Evolutionary conservation across 1,140 invertebrate genomes (phyloP).

Genomic region (Drosophila truncata): DNA sequence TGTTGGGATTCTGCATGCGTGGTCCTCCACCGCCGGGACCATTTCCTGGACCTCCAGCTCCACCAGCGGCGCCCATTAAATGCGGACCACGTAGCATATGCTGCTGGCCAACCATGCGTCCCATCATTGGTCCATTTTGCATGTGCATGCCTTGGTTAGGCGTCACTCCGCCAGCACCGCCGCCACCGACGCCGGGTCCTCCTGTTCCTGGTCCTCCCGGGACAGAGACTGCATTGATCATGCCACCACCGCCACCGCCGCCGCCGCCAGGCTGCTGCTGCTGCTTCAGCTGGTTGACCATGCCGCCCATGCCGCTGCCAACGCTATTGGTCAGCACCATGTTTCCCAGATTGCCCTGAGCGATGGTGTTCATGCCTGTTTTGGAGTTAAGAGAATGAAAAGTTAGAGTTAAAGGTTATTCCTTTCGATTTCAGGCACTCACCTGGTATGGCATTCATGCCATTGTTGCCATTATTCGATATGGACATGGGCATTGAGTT

Average conservation of each 20-base stretch:
- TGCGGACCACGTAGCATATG: slow-evolving; percentile 83
- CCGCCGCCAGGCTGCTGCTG: slow-evolving; percentile 87
- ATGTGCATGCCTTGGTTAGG: slow-evolving; percentile 85
- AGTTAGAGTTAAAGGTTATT: background rate
- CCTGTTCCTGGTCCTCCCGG: slow-evolving; percentile 48
- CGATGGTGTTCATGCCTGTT: slow-evolving; percentile 89
- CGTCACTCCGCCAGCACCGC: slow-evolving; percentile 51
- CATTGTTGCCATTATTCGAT: slow-evolving; percentile 88
- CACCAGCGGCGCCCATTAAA: slow-evolving; percentile 68
- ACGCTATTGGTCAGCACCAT: slow-evolving; percentile 91
- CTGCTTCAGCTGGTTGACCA: slow-evolving; percentile 53
- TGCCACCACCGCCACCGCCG: slow-evolving; percentile 67
- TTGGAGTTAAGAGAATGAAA: background rate
- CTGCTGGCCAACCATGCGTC: slow-evolving; percentile 87
- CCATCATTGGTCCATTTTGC: slow-evolving; percentile 91
- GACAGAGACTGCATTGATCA: slow-evolving; percentile 86
- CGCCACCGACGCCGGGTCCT: slow-evolving; percentile 55
- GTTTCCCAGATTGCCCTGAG: slow-evolving; percentile 87
- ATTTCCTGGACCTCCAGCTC: slow-evolving; percentile 53
- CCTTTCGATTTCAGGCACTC: slow-evolving; percentile 19
- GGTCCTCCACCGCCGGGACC: slow-evolving; percentile 78
- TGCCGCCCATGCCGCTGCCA: slow-evolving; percentile 87
- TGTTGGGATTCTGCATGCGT: slow-evolving; percentile 85
- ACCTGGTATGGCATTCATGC: slow-evolving; percentile 90
- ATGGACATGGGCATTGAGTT: slow-evolving; percentile 88